Conservation (phyloP, 2,888 invertebrate species). For the Cephus nigrinus region DNA sequence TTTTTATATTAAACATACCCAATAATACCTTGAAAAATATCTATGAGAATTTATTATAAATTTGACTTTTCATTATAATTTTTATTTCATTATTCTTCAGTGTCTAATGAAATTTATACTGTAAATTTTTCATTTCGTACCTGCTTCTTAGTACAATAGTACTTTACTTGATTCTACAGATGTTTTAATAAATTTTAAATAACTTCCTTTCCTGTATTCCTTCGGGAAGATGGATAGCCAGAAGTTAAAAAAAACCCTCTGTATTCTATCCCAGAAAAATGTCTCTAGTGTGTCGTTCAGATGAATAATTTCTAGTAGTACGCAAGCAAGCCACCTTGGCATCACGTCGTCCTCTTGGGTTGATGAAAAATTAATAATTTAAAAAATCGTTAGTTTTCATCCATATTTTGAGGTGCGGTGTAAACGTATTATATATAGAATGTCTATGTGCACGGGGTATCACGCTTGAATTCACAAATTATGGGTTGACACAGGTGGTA, state of each 20-base stretch:
- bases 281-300: neutral
- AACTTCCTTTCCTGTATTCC: too few relatives aligned
- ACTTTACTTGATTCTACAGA: neutral
- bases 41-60: neutral
- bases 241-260: neutral
- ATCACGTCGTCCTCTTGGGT: neutral
- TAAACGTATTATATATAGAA: neutral
- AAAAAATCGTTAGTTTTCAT: neutral
- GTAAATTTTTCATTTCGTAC: neutral
- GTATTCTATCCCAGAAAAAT: neutral
- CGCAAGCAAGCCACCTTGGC: neutral
- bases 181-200: neutral
- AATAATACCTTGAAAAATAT: neutral
- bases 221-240: too few relatives aligned
- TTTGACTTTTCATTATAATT: neutral
- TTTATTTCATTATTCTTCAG: neutral
- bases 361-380: neutral
- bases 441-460: neutral
- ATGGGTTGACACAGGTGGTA: constrained; percentile 27
- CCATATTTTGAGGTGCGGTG: neutral
- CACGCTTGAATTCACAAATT: constrained; percentile 31
- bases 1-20: neutral
- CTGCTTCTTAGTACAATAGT: neutral
- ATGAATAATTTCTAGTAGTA: neutral
- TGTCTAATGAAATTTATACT: neutral